Evolutionary conservation across 1,140 invertebrate species (phyloP).

Genomic region (Cydia amplana): DNA sequence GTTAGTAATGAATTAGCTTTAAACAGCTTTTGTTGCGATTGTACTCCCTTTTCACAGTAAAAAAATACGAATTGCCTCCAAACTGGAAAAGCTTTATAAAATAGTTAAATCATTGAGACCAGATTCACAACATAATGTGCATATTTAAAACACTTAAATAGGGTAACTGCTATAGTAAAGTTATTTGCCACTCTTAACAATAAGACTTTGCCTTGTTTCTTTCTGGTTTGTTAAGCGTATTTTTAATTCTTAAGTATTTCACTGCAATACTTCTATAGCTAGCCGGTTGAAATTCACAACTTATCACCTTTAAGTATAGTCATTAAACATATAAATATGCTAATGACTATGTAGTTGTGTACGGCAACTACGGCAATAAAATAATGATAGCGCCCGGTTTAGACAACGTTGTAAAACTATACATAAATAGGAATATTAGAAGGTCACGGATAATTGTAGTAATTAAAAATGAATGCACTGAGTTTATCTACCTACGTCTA

Average conservation of each 20-base stretch:
- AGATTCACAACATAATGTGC: too few species aligned
- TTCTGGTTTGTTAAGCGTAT: too few species aligned
- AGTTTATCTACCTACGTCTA: neutral
- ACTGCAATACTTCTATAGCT: neutral
- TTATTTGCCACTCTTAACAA: too few species aligned
- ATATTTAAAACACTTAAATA: too few species aligned
- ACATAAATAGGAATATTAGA: constrained; percentile 3
- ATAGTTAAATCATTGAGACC: too few species aligned
- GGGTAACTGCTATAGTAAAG: too few species aligned
- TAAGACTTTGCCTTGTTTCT: too few species aligned
- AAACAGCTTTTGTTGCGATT: neutral
- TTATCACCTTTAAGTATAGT: constrained; percentile 2
- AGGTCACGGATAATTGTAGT: constrained; percentile 10
- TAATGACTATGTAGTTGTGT: constrained; percentile 10
- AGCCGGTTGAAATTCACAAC: neutral
- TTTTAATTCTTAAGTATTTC: too few species aligned
- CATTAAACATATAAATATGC: constrained; percentile 13
- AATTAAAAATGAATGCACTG: neutral
- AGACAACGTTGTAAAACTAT: constrained; percentile 14
- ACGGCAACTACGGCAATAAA: constrained; percentile 19
- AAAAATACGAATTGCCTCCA: neutral
- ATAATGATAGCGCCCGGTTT: neutral
- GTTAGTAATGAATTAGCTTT: neutral
- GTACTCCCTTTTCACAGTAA: neutral
- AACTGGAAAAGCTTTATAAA: too few species aligned